These are phyloP conservation scores for Oscheius sp. DNA, from an alignment of 2,888 invertebrate species.

Conservation along the genomic window DNA sequence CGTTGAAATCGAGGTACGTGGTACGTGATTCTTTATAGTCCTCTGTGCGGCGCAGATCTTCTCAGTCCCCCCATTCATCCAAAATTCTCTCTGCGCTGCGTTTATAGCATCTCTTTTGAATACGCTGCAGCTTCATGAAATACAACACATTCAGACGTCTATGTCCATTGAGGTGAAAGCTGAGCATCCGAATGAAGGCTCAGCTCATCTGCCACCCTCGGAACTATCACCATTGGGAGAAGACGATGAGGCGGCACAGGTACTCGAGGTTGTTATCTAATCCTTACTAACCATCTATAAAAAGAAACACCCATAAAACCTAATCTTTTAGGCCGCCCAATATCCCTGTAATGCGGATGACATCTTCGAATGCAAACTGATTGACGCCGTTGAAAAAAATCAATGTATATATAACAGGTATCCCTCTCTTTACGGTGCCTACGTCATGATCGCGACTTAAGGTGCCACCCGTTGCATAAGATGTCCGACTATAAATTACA, in stretches of 20 bases:
- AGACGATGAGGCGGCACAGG: slow-evolving; percentile 22
- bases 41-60: no score
- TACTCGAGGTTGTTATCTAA: background rate
- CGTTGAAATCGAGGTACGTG: no score
- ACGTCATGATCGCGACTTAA: slow-evolving; percentile 18
- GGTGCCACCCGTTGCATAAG: slow-evolving; percentile 54
- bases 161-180: slow-evolving; percentile 23
- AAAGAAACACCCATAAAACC: background rate
- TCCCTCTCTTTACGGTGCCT: slow-evolving; percentile 16
- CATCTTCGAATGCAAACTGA: slow-evolving; percentile 42
- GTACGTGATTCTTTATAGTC: no score
- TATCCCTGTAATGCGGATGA: slow-evolving; percentile 45
- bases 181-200: slow-evolving; percentile 15
- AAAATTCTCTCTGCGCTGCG: slow-evolving; percentile 6
- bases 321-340: slow-evolving; percentile 28
- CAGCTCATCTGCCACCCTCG: slow-evolving; percentile 6
- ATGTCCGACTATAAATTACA: slow-evolving; percentile 47
- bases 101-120: background rate
- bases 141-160: slow-evolving; percentile 1
- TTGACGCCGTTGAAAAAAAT: slow-evolving; percentile 50
- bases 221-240: slow-evolving; percentile 10
- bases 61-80: background rate
- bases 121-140: no score
- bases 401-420: slow-evolving; percentile 55
- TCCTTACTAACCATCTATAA: background rate